Conservation (phyloP, 35 echinoderm and acorn worm genomes). For the Lytechinus variegatus region DNA sequence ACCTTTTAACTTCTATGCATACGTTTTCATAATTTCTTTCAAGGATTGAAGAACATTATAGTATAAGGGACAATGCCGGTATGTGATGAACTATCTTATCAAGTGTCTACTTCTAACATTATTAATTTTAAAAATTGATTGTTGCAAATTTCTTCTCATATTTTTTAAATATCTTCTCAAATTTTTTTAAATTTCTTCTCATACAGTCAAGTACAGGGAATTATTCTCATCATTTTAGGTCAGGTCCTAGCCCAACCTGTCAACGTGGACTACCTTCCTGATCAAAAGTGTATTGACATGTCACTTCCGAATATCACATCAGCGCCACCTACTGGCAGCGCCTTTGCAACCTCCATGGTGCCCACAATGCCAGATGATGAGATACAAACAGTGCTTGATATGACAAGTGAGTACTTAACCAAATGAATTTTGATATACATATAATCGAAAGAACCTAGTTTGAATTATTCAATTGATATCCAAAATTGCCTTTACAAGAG, state of each 20-base stretch:
- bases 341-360: not conserved
- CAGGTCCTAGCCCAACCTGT: constrained; percentile 64
- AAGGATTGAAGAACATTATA: too few species aligned
- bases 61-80: too few species aligned
- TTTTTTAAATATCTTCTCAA: not conserved
- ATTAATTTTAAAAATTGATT: not conserved
- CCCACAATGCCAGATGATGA: constrained; percentile 24
- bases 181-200: constrained; percentile 13
- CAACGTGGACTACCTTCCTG: constrained; percentile 53
- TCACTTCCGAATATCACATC: not conserved
- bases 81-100: too few species aligned
- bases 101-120: too few species aligned
- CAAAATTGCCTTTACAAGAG: too few species aligned
- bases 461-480: too few species aligned
- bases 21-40: too few species aligned
- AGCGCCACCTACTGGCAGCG: not conserved
- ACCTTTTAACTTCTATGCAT: too few species aligned
- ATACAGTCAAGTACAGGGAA: constrained; percentile 83
- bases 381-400: constrained; percentile 6
- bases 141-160: not conserved
- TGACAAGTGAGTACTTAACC: constrained; percentile 14
- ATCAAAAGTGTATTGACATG: constrained; percentile 73
- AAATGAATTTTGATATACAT: too few species aligned
- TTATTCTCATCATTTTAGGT: constrained; percentile 80
- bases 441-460: too few species aligned